Percentiles rank a stretch among this genome's conserved stretches.
Conservation (phyloP, 2,797 vertebrate species). For the Halcyon leucocephala region DNA sequence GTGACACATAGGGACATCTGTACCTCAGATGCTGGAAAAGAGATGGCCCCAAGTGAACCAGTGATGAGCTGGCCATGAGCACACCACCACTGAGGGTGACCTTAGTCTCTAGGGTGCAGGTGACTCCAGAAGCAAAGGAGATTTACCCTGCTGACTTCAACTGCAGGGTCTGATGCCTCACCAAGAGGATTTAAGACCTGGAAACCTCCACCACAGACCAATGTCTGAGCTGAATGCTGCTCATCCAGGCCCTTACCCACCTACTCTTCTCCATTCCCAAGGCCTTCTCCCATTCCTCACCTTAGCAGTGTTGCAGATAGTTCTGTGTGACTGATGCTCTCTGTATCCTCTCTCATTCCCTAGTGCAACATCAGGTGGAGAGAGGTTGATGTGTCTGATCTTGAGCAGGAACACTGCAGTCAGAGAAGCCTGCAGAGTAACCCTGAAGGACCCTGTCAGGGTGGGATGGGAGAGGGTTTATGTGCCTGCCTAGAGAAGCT, state of each 20-base stretch:
- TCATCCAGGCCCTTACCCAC: neutral
- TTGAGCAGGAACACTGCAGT: neutral
- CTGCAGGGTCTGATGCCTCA: neutral
- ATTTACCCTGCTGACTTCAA: neutral
- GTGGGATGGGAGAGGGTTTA: neutral
- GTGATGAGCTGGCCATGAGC: neutral
- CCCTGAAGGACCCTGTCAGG: neutral
- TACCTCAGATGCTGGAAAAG: neutral
- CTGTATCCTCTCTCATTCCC: neutral
- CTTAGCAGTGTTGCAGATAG: too few species aligned
- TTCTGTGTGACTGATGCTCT: neutral
- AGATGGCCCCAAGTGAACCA: neutral
- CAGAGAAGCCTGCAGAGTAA: neutral
- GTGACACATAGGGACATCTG: neutral
- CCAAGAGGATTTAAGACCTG: neutral
- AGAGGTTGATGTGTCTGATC: neutral
- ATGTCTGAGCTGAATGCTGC: neutral
- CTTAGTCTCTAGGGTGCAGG: neutral
- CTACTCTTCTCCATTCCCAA: neutral
- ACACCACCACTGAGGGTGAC: neutral
- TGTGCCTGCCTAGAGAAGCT: neutral
- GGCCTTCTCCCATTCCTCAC: neutral
- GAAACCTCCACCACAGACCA: neutral
- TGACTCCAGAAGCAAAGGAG: neutral
- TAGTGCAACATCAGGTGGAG: too few species aligned